Evolutionary conservation across 2,113 vertebrate species (phyloP).

Genomic region (Cromileptes altivelis): DNA sequence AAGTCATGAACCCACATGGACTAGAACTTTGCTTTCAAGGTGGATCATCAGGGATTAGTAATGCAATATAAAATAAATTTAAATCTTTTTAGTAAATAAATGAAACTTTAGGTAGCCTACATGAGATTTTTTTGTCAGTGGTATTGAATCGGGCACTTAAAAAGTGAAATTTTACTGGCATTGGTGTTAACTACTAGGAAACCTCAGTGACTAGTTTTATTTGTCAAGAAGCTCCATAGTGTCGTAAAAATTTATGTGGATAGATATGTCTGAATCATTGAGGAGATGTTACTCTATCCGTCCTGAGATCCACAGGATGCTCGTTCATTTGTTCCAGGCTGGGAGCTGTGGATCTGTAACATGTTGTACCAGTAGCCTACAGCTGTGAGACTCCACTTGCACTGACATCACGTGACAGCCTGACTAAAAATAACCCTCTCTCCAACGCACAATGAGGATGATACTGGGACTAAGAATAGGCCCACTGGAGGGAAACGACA

Average conservation of each 20-base stretch:
- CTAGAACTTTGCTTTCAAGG: no score
- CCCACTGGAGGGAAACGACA: slow-evolving; percentile 45
- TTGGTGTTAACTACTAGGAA: background rate
- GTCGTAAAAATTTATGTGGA: background rate
- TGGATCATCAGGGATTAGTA: no score
- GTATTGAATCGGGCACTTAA: no score
- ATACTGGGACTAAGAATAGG: slow-evolving; percentile 75
- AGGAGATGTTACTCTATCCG: background rate
- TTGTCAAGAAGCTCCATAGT: background rate
- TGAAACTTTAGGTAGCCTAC: no score
- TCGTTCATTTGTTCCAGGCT: background rate
- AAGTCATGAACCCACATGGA: no score
- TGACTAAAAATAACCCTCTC: slow-evolving; percentile 73
- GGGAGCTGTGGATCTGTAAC: slow-evolving; percentile 39
- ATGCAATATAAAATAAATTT: no score
- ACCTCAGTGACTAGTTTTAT: background rate
- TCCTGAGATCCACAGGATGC: slow-evolving; percentile 15
- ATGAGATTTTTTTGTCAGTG: no score
- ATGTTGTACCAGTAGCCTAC: slow-evolving; percentile 59
- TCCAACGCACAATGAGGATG: slow-evolving; percentile 62
- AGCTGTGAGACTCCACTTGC: slow-evolving; percentile 62
- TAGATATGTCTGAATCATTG: background rate
- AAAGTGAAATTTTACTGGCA: no score
- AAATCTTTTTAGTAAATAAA: no score
- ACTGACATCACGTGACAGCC: slow-evolving; percentile 60